Base-by-base conservation (phyloP, 2,797 vertebrate species). In the Vespertilio murinus region DNA sequence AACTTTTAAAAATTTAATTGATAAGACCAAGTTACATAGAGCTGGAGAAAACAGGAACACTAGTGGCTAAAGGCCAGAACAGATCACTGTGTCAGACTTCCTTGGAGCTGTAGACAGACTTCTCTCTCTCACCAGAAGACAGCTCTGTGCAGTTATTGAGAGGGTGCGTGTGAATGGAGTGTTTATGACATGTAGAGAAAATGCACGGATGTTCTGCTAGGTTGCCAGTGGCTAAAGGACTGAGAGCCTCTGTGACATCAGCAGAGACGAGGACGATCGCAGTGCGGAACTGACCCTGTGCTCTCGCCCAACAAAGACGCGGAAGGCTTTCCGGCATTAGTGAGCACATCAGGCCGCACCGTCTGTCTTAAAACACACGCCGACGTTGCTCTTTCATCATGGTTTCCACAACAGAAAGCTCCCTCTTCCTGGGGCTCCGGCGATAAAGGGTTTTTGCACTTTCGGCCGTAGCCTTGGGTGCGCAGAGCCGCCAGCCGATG, bases 171-270 rank as follows among this genome's bases (percentile, higher is more conserved):
- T 64, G 78, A n/a, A 22, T 77, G 42, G 69, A 52, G 85, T 91
- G 74, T 56, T 88, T 92, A 78, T 78, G 80, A 35, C 67, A 69
- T 33, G 6, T 64, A 47, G 86, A 88, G 77, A 81, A 85, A 94
- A 73, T 47, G 20, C 22, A 64, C 20, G 20, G 73, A 2, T 91
- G 30, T 93, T 86, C 88, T 91, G 65, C 22, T 64, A 80, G 20
- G n/a, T 6, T 78, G 35, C n/a, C 56, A 91, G 70, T 33, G 30
- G 33, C 69, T 49, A 28, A 93, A 88, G 52, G 17, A 82, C 54
- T 90, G 54, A 94, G 80, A 91, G 86, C 65, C 35, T 92, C 74
- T 61, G 20, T 85, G 52, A 49, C 23, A 42, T 73, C 75, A 70
- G 40, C 74, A 86, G 69, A 88, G 45, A 54, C 88, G 82, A 90